Evolutionary conservation across 2,797 vertebrate genomes (phyloP), one percentile per base, ranked within the genome.

Genomic region (Tarsius wallacei): DNA sequence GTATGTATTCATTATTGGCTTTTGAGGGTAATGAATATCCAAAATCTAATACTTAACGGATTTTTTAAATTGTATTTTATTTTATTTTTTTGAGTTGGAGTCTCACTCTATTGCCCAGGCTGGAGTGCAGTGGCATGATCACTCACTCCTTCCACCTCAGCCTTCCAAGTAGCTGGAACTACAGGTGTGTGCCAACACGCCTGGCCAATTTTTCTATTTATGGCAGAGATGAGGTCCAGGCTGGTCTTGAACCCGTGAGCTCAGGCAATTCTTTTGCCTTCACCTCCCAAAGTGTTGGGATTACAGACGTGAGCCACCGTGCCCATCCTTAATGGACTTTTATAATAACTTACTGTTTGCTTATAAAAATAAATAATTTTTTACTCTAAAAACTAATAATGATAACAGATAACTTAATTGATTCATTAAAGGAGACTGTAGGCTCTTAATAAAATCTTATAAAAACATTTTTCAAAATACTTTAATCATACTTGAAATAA

Each of bases 371-470:
- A 74, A 59, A 61, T 47, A 51, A 63, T 15, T 7, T 59, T 88
- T 74, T 5, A n/a, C 76, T 96, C 36, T 93, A 89, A 90, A 95
- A 91, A 57, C 14, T 93, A 86, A 77, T 61, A 55, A 81, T 66
- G 87, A 73, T 73, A 42, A 57, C 77, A 96, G 95, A 93, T 89
- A 89, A 61, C 87, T 82, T 61, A 80, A 86, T 87, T 61, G n/a
- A 64, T 88, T 90, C 73, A 87, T 8, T 87, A 70, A 74, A 73
- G 53, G n/a, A 70, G 11, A 49, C 36, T 66, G 3, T 78, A 85
- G 64, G 13, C 7, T 61, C 88, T 87, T 74, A 94, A 55, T 77
- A 89, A 74, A 74, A 28, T 47, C 16, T 42, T 78, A 51, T 36
- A 59, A 71, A 92, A 93, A 49, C 17, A 66, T 24, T 90, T 71